A percentile compares a stretch with the other conserved stretches of the same genome.
phyloP scores from a whole-genome alignment of 64 coral and sea anemone genomes.

The Catalaphyllia jardinei region DNA sequence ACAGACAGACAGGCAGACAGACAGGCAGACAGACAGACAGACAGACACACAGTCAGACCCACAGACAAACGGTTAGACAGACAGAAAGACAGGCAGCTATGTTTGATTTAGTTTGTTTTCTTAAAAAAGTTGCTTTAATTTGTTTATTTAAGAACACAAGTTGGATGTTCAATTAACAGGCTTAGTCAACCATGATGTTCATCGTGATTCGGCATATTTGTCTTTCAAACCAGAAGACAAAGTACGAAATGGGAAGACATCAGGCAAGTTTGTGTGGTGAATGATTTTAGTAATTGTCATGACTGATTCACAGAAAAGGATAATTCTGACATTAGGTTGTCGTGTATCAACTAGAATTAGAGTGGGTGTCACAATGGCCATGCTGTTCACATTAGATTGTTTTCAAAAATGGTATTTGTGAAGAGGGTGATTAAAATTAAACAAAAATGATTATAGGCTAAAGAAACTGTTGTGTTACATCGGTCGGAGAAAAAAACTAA shows the following conservation, averaged over 20 bases:
- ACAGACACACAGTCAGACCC: too few relatives aligned
- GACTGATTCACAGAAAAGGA: background rate
- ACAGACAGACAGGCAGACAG: too few relatives aligned
- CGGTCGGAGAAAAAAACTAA: too few relatives aligned
- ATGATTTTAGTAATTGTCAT: background rate
- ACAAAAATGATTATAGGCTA: too few relatives aligned
- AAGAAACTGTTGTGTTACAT: too few relatives aligned
- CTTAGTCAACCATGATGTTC: background rate
- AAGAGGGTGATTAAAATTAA: too few relatives aligned
- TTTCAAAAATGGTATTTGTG: too few relatives aligned
- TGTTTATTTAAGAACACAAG: slow-evolving; percentile 28
- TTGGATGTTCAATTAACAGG: background rate
- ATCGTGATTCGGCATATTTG: background rate
- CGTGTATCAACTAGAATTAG: too few relatives aligned
- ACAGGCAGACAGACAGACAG: too few relatives aligned
- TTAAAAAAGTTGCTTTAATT: background rate
- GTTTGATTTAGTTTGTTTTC: background rate
- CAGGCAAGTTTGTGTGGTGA: slow-evolving; percentile 31
- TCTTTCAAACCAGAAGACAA: slow-evolving; percentile 20
- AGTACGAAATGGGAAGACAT: background rate
- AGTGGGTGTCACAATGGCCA: too few relatives aligned
- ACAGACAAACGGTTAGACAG: too few relatives aligned
- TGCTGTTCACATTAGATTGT: too few relatives aligned
- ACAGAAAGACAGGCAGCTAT: background rate
- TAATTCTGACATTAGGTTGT: background rate